Evolutionary conservation across 2,113 vertebrate species (phyloP), one percentile per base, ranked within the genome.

Genomic region (Festucalex cinctus): DNA sequence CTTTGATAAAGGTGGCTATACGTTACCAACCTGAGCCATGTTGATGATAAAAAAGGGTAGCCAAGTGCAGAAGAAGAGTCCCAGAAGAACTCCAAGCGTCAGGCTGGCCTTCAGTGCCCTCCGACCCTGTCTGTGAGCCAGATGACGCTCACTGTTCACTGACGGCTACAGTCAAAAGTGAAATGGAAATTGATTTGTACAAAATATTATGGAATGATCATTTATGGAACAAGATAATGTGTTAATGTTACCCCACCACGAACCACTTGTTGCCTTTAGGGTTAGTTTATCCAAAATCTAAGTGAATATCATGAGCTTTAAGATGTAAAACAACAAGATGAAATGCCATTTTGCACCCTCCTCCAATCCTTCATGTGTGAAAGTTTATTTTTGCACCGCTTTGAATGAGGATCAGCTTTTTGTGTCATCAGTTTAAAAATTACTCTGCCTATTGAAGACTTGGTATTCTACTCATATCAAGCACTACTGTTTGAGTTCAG

Each of bases 61-160:
- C 97, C 96, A 99, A 7, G 96, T 93, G 46, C 95, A 93, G 5
- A 98, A 98, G 90, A 98, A 98, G 87, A 98, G 94, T 69, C 97
- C 96, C 85, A 98, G 85, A 24, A 98, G 91, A 73, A 98, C 89
- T 48, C 97, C 96, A 80, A 98, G 89, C 0, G 97, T 99, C 85
- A 98, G 91, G 37, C 95, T 99, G 87, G 97, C 97, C 86, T 99
- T 99, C 74, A 98, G 84, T 0, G 95, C 96, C 83, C 94, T 94
- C 69, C 92, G 93, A 78, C 95, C 96, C 83, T 99, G 95, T 69
- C 94, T 94, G 87, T 88, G 95, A 67, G 91, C 74, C 46, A 96
- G 90, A 19, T 91, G 93, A n/a, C 94, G 91, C 86, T 97, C 95
- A 0, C 88, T 92, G n/a, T 86, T 41, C 22, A 90, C 91, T 0